phyloP scores from a whole-genome alignment of 2,797 vertebrate species.

The Okamejei kenojei region DNA sequence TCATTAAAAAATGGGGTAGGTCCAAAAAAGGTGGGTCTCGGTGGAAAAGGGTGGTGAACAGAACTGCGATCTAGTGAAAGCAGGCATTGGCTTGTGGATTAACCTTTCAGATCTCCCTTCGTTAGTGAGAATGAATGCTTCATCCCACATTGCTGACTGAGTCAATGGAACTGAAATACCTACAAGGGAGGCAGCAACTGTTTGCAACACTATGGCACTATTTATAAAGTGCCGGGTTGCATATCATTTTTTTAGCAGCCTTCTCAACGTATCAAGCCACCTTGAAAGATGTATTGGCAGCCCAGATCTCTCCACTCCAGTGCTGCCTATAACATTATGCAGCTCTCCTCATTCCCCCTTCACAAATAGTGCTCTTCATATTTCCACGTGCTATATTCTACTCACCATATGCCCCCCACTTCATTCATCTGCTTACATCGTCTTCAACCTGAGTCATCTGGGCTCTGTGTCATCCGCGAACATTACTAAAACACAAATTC shows the following conservation, averaged over 20 bases:
- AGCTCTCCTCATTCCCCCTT: constrained; percentile 1
- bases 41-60: background rate
- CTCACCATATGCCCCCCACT: background rate
- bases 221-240: background rate
- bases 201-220: background rate
- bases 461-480: background rate
- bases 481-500: background rate
- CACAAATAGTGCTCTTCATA: background rate
- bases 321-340: background rate
- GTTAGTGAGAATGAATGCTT: background rate
- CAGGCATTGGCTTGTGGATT: background rate
- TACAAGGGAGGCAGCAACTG: background rate
- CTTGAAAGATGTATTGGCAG: background rate
- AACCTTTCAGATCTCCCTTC: background rate
- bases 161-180: background rate
- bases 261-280: background rate
- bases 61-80: background rate
- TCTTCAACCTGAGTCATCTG: background rate
- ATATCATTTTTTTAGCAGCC: background rate
- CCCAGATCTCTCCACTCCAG: background rate
- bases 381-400: background rate
- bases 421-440: background rate
- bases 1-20: background rate
- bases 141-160: background rate
- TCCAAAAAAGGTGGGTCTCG: background rate